These are phyloP conservation scores for Hypomecis atomaria DNA, from an alignment of 2,888 invertebrate species.

Conservation along the genomic window DNA sequence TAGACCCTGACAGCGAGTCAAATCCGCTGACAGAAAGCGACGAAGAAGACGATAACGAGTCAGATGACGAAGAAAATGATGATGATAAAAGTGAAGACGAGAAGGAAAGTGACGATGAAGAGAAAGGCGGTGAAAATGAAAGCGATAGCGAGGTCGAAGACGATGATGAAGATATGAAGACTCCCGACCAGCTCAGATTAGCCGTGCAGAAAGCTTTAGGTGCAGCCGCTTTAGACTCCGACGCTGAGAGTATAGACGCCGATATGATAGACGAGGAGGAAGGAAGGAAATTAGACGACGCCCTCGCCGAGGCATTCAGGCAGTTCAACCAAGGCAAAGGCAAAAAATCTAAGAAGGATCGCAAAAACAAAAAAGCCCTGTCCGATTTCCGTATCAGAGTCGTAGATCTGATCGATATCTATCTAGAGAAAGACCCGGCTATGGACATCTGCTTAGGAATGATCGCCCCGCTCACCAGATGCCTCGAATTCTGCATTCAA, in stretches of 20 bases:
- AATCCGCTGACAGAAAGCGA: constrained; percentile 85
- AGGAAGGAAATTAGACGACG: constrained; percentile 89
- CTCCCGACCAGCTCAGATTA: constrained; percentile 88
- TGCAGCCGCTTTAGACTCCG: constrained; percentile 83
- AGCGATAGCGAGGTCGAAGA: constrained; percentile 59
- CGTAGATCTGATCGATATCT: constrained; percentile 90
- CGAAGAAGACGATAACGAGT: constrained; percentile 61
- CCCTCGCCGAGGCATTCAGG: constrained; percentile 90
- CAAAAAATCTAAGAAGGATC: constrained; percentile 82
- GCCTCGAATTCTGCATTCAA: constrained; percentile 88
- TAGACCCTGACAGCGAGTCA: constrained; percentile 88
- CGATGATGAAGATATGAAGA: constrained; percentile 85
- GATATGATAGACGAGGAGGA: constrained; percentile 91
- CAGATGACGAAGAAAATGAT: constrained; percentile 64
- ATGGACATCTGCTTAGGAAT: constrained; percentile 88
- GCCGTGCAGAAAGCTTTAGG: constrained; percentile 90
- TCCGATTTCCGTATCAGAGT: constrained; percentile 90
- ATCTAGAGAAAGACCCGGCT: constrained; percentile 88
- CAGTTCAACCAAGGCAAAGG: constrained; percentile 83
- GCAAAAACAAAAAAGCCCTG: constrained; percentile 86
- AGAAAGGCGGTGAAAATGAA: constrained; percentile 62
- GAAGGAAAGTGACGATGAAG: constrained; percentile 52
- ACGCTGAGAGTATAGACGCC: constrained; percentile 88
- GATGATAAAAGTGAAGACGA: constrained; percentile 50
- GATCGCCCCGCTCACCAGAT: constrained; percentile 87